These are phyloP conservation scores for Drosophila lini DNA, from an alignment of 1,140 invertebrate genomes.

Conservation along the genomic window DNA sequence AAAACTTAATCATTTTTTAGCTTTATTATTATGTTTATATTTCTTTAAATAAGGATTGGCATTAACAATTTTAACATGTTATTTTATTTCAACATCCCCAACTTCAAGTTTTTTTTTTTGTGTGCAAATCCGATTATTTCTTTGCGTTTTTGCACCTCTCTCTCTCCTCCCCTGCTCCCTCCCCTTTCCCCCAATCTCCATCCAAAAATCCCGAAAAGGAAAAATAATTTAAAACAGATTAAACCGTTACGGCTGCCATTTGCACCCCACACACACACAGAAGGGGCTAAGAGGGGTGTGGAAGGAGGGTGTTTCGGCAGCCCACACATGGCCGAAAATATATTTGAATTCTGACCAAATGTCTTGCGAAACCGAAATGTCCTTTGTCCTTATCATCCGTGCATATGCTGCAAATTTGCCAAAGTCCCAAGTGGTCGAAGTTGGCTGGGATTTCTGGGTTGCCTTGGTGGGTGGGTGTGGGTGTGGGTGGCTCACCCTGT, in stretches of 20 bases:
- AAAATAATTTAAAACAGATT: constrained; percentile 83
- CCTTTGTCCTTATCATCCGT: constrained; percentile 57
- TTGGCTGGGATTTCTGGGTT: constrained; percentile 22
- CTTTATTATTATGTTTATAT: too few relatives aligned
- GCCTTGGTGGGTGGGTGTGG: constrained; percentile 10
- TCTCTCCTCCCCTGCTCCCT: neutral
- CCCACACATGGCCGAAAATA: constrained; percentile 55
- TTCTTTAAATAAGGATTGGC: too few relatives aligned
- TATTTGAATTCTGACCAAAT: constrained; percentile 82
- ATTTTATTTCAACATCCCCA: neutral
- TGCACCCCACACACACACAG: constrained; percentile 56
- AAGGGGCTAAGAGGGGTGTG: neutral
- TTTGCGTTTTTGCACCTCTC: constrained; percentile 19
- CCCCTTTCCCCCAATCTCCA: constrained; percentile 20
- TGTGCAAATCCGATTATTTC: constrained; percentile 42
- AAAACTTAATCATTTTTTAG: too few relatives aligned
- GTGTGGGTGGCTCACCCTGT: constrained; percentile 21
- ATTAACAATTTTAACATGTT: neutral
- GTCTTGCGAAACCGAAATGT: constrained; percentile 71
- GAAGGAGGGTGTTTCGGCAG: constrained; percentile 8
- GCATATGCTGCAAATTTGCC: constrained; percentile 82
- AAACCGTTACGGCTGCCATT: constrained; percentile 81
- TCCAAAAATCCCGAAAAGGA: constrained; percentile 16
- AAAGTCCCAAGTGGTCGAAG: constrained; percentile 35
- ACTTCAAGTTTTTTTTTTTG: neutral